A percentile compares a stretch with the other conserved stretches of the same genome.
Evolutionary conservation across 2,797 vertebrate species (phyloP).

Genomic region (Lindbergichthys nudifrons): DNA sequence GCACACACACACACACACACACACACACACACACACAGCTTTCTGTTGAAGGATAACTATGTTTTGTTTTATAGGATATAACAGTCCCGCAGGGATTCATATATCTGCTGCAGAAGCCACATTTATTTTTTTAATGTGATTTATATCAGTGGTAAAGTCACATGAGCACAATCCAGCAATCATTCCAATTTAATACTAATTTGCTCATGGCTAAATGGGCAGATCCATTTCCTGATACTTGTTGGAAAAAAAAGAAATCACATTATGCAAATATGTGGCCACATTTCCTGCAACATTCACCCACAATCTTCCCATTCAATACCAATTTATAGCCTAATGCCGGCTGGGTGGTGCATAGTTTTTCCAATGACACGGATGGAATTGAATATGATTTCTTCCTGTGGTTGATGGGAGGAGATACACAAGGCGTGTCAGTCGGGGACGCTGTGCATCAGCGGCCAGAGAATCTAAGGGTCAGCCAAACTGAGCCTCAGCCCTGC

Average conservation of each 20-base stretch:
- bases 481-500: conserved; percentile 19
- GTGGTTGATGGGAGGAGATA: conserved; percentile 64
- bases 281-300: conserved; percentile 49
- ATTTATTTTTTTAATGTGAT: conserved; percentile 36
- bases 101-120: conserved; percentile 18
- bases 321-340: conserved; percentile 36
- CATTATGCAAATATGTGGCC: conserved; percentile 67
- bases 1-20: background rate
- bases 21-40: background rate
- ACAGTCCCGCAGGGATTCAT: conserved; percentile 1
- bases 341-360: conserved; percentile 38
- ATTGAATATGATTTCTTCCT: conserved; percentile 51
- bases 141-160: conserved; percentile 29
- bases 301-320: conserved; percentile 35
- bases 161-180: conserved; percentile 39
- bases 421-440: conserved; percentile 59
- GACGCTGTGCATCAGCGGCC: conserved; percentile 36
- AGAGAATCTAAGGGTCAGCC: conserved; percentile 22
- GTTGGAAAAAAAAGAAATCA: conserved; percentile 42
- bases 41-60: background rate
- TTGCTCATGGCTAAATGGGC: conserved; percentile 58
- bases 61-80: background rate
- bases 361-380: conserved; percentile 64
- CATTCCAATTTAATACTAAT: conserved; percentile 64
- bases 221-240: conserved; percentile 72